Percentiles rank a stretch among this genome's conserved stretches.
These are phyloP conservation scores for Bombus polaris DNA, from an alignment of 1,140 invertebrate genomes.

Conservation along the genomic window DNA sequence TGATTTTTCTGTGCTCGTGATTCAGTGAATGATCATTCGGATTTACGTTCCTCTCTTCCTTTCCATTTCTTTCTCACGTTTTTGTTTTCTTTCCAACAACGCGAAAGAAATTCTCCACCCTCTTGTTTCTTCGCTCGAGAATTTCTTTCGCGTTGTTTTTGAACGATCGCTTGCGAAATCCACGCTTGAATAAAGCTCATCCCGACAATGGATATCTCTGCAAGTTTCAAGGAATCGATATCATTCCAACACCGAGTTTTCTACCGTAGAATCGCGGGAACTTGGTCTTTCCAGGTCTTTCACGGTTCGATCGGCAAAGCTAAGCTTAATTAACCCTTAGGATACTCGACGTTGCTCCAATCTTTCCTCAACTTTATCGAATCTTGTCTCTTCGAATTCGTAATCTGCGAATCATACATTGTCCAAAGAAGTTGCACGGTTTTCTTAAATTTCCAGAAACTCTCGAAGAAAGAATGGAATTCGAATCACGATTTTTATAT, in stretches of 20 bases:
- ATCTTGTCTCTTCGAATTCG: neutral
- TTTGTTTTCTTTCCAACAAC: neutral
- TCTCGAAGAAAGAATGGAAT: neutral
- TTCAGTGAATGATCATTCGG: neutral
- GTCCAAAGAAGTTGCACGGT: too few species aligned
- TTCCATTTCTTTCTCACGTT: neutral
- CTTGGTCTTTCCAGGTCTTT: neutral
- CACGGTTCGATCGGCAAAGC: neutral
- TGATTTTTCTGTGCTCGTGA: conserved; percentile 43
- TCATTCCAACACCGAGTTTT: neutral
- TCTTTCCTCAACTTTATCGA: neutral
- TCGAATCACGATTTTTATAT: neutral
- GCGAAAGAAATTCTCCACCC: neutral
- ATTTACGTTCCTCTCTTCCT: neutral
- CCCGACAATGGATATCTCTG: neutral
- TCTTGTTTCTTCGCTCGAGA: neutral
- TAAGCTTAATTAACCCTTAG: conserved; percentile 10
- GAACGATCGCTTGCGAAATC: neutral
- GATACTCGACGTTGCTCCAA: neutral
- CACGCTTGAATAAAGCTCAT: conserved; percentile 4
- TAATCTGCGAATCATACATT: too few species aligned
- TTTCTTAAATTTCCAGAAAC: neutral
- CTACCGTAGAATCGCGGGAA: neutral
- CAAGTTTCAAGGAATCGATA: neutral
- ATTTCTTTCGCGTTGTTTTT: neutral